These are phyloP conservation scores for Macropis europaea DNA, from an alignment of 2,888 invertebrate species.

Conservation along the genomic window DNA sequence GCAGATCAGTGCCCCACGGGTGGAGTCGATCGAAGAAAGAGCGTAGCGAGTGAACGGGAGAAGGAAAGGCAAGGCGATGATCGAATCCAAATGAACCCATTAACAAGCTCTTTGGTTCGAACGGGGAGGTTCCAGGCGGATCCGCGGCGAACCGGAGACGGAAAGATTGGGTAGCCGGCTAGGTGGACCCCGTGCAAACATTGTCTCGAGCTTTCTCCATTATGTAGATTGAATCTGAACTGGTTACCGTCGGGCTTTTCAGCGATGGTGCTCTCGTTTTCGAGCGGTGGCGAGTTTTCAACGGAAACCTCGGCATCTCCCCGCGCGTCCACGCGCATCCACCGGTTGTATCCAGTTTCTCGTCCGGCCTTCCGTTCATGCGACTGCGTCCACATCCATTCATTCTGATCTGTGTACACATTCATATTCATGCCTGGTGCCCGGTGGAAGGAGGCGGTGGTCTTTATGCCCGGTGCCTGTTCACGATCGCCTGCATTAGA, in stretches of 20 bases:
- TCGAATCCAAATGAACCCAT: constrained; percentile 78
- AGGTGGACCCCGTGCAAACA: constrained; percentile 72
- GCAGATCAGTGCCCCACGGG: too few relatives aligned
- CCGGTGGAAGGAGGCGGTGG: too few relatives aligned
- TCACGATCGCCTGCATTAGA: constrained; percentile 28
- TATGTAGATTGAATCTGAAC: constrained; percentile 78
- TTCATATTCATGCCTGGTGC: constrained; percentile 42
- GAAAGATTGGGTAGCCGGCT: constrained; percentile 20
- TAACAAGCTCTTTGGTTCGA: constrained; percentile 76
- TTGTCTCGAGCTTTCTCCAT: constrained; percentile 78
- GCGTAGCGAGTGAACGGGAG: too few relatives aligned
- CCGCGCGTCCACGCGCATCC: constrained; percentile 12
- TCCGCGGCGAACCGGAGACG: constrained; percentile 50
- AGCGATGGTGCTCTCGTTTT: constrained; percentile 58
- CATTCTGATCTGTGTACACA: constrained; percentile 48
- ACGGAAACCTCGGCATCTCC: constrained; percentile 22
- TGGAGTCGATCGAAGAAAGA: too few relatives aligned
- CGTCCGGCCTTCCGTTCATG: constrained; percentile 32
- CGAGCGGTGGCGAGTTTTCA: constrained; percentile 56
- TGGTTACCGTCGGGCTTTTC: constrained; percentile 67
- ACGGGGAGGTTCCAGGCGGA: constrained; percentile 55
- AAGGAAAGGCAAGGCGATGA: constrained; percentile 72
- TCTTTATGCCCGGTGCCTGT: constrained; percentile 31
- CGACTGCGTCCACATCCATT: constrained; percentile 40
- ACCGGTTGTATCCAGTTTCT: constrained; percentile 19